Conservation (phyloP, 92 coral and sea anemone species). For the Porites evermanni region DNA sequence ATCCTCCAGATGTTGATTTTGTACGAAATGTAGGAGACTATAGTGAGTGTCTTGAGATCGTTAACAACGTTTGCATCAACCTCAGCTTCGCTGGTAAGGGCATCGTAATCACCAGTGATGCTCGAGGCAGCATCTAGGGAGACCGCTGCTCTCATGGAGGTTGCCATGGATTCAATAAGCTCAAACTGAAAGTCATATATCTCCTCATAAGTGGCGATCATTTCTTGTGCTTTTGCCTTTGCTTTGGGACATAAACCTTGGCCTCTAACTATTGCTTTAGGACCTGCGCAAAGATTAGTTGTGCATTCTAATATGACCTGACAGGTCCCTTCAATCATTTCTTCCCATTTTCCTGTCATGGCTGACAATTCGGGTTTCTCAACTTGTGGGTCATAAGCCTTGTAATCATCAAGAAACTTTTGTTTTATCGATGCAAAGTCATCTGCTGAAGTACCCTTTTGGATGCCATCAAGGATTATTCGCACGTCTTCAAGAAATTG, state of each 20-base stretch:
- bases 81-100: neutral
- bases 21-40: conserved; percentile 31
- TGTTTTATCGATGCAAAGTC: conserved; percentile 34
- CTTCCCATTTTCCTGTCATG: conserved; percentile 19
- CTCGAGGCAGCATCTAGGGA: conserved; percentile 44
- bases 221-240: conserved; percentile 47
- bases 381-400: conserved; percentile 38
- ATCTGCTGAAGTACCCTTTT: neutral
- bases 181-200: conserved; percentile 60
- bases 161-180: conserved; percentile 60
- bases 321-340: conserved; percentile 27
- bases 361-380: conserved; percentile 44
- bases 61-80: conserved; percentile 9
- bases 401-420: conserved; percentile 37
- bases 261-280: neutral
- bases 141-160: conserved; percentile 43
- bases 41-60: neutral
- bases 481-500: conserved; percentile 22
- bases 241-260: conserved; percentile 36
- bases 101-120: conserved; percentile 41
- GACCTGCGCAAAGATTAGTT: neutral
- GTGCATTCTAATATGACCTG: neutral
- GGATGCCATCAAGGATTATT: conserved; percentile 5
- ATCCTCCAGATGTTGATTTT: conserved; percentile 48
- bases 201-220: conserved; percentile 40